Conservation (phyloP, 2,888 invertebrate genomes). For the Hartigia nigra region DNA sequence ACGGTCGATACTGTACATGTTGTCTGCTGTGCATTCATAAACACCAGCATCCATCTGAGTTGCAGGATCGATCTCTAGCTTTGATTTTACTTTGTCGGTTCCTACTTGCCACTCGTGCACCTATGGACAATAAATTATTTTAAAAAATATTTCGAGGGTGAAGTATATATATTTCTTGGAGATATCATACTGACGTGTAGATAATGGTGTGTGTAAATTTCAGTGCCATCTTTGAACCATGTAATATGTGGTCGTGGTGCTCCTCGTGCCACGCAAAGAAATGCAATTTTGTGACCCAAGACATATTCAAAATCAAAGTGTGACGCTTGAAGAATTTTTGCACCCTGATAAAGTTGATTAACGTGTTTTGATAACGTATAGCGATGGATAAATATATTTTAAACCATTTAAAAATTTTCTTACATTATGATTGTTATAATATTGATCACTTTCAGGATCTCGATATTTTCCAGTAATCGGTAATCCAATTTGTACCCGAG, state of each 20-base stretch:
- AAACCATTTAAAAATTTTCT: slow-evolving; percentile 57
- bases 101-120: slow-evolving; percentile 91
- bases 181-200: slow-evolving; percentile 76
- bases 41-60: slow-evolving; percentile 97
- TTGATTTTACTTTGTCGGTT: slow-evolving; percentile 86
- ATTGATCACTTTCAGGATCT: slow-evolving; percentile 90
- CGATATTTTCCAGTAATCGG: slow-evolving; percentile 91
- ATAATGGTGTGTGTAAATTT: slow-evolving; percentile 90
- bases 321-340: slow-evolving; percentile 87
- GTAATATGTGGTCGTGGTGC: slow-evolving; percentile 92
- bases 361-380: not conserved
- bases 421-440: slow-evolving; percentile 90
- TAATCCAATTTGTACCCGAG: slow-evolving; percentile 86
- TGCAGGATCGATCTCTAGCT: slow-evolving; percentile 94
- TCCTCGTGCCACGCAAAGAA: slow-evolving; percentile 91
- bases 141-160: not conserved
- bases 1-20: slow-evolving; percentile 92
- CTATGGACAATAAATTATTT: slow-evolving; percentile 64
- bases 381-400: not conserved
- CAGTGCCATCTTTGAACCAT: slow-evolving; percentile 95
- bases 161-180: not conserved
- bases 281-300: slow-evolving; percentile 93
- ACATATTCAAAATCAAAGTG: slow-evolving; percentile 95
- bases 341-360: slow-evolving; percentile 73
- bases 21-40: slow-evolving; percentile 93